These are phyloP conservation scores for Pseudanteris insignis DNA, from an alignment of 2,888 invertebrate genomes.

Conservation along the genomic window DNA sequence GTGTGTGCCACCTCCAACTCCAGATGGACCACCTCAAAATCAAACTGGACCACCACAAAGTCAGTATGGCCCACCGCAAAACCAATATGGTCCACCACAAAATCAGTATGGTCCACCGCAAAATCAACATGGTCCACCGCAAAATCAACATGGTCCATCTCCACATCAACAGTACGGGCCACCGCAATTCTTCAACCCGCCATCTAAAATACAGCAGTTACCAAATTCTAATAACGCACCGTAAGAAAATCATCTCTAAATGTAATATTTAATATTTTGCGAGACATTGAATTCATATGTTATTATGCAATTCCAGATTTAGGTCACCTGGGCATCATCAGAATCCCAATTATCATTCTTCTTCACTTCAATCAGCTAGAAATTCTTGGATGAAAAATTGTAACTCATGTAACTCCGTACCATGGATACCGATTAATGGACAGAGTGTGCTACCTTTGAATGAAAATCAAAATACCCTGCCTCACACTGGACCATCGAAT, in stretches of 20 bases:
- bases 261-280: not conserved
- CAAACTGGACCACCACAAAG: slow-evolving; percentile 46
- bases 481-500: not conserved
- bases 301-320: slow-evolving; percentile 6
- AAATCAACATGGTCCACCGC: slow-evolving; percentile 23
- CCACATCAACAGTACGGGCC: slow-evolving; percentile 1
- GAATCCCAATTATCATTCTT: slow-evolving; percentile 4
- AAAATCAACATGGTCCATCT: slow-evolving; percentile 21
- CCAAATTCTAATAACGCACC: not conserved
- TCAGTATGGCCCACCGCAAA: slow-evolving; percentile 32
- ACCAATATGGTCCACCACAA: slow-evolving; percentile 39
- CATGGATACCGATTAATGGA: slow-evolving; percentile 78
- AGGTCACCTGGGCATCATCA: slow-evolving; percentile 4
- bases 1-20: no score
- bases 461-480: slow-evolving; percentile 13
- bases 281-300: not conserved
- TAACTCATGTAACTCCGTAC: slow-evolving; percentile 80
- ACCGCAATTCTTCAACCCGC: slow-evolving; percentile 3
- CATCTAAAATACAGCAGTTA: slow-evolving; percentile 6
- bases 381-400: slow-evolving; percentile 70
- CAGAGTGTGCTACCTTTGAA: slow-evolving; percentile 7
- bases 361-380: slow-evolving; percentile 11
- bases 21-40: slow-evolving; percentile 1
- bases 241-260: not conserved
- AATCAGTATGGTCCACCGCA: slow-evolving; percentile 32